phyloP scores from a whole-genome alignment of 2,888 invertebrate species.

The Volucella inanis region DNA sequence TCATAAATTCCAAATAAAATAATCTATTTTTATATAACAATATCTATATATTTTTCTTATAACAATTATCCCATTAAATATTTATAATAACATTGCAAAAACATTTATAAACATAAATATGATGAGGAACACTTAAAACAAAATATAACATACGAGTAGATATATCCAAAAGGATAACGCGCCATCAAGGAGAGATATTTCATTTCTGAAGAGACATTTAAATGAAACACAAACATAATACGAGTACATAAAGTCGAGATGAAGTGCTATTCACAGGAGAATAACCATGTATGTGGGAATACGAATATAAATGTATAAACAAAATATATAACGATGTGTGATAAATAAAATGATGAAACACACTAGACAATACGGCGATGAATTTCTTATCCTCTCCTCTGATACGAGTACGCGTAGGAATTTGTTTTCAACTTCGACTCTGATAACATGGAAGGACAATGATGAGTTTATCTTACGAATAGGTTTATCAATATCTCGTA shows the following conservation, averaged over 20 bases:
- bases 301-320: no score
- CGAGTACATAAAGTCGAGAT: constrained; percentile 44
- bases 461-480: constrained; percentile 32
- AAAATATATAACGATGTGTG: constrained; percentile 33
- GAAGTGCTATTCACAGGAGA: constrained; percentile 53
- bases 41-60: constrained; percentile 22
- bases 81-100: constrained; percentile 46
- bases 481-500: constrained; percentile 43
- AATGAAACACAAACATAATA: constrained; percentile 64
- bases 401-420: no score
- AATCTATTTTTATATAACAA: constrained; percentile 1
- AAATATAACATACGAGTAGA: no score
- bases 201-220: constrained; percentile 43
- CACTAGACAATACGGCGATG: constrained; percentile 62
- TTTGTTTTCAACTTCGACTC: constrained; percentile 24
- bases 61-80: constrained; percentile 37
- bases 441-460: constrained; percentile 48
- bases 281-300: constrained; percentile 28
- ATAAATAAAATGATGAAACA: constrained; percentile 63
- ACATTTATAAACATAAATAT: constrained; percentile 41
- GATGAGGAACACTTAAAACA: constrained; percentile 44
- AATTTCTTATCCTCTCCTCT: constrained; percentile 9
- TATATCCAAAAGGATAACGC: constrained; percentile 48
- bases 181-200: constrained; percentile 50
- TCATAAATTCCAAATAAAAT: neutral